Conservation (phyloP, 2,113 vertebrate genomes). For the Choloepus hoffmanni region DNA sequence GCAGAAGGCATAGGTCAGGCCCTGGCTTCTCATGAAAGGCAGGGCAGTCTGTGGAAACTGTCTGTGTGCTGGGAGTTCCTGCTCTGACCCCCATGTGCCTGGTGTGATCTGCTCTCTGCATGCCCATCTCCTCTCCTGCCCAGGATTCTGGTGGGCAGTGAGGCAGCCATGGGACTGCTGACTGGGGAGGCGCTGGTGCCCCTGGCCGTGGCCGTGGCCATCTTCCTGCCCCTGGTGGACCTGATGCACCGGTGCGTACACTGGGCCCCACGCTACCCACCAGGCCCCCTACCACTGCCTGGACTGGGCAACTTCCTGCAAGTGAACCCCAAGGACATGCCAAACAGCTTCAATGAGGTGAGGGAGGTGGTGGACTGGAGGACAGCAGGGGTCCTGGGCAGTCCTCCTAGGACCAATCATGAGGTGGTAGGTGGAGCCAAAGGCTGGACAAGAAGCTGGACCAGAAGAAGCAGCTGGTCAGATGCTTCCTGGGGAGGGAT, state of each 20-base stretch:
- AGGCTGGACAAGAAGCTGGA: not conserved
- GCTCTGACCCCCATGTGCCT: too few relatives aligned
- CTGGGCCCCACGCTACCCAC: conserved; percentile 78
- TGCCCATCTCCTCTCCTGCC: not conserved
- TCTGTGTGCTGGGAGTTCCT: too few relatives aligned
- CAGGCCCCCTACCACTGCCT: conserved; percentile 74
- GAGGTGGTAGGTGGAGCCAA: not conserved
- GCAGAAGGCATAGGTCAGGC: too few relatives aligned
- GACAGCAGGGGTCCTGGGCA: too few relatives aligned
- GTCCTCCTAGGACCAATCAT: accelerated
- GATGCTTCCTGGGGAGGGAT: not conserved
- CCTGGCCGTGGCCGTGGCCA: conserved; percentile 60
- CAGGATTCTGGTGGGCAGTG: accelerated
- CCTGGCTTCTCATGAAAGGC: too few relatives aligned
- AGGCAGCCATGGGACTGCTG: conserved; percentile 64
- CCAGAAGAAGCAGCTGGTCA: accelerated
- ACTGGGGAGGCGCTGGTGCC: not conserved
- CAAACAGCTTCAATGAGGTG: too few relatives aligned
- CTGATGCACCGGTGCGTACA: conserved; percentile 78
- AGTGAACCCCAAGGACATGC: not conserved
- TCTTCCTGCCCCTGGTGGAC: conserved; percentile 83
- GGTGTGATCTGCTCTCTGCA: not conserved
- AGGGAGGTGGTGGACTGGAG: too few relatives aligned
- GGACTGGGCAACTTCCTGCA: conserved; percentile 84
- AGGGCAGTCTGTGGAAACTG: too few relatives aligned